Evolutionary conservation across 1,140 invertebrate genomes (phyloP).

Genomic region (Campoletis sonorensis): DNA sequence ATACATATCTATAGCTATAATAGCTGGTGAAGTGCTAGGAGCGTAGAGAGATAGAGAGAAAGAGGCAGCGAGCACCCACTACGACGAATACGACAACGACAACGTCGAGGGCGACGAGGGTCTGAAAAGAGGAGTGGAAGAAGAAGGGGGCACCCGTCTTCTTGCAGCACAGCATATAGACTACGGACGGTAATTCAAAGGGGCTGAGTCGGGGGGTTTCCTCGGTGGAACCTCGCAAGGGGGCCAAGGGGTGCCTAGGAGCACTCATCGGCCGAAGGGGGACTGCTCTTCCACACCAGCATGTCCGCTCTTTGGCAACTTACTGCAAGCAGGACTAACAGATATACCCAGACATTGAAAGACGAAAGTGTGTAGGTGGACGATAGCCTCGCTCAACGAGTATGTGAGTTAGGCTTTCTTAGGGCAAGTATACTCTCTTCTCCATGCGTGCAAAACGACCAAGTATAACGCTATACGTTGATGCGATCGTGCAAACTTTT

Average conservation of each 20-base stretch:
- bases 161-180: neutral
- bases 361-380: neutral
- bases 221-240: slow-evolving; percentile 53
- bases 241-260: slow-evolving; percentile 61
- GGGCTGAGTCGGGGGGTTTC: slow-evolving; percentile 29
- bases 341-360: neutral
- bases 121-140: slow-evolving; percentile 52
- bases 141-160: slow-evolving; percentile 43
- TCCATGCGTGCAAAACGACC: slow-evolving; percentile 13
- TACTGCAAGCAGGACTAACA: neutral
- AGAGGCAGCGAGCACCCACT: slow-evolving; percentile 25
- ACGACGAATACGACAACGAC: neutral
- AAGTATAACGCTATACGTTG: neutral
- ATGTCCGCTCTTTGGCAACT: neutral
- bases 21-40: slow-evolving; percentile 7
- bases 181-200: slow-evolving; percentile 6
- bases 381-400: slow-evolving; percentile 5
- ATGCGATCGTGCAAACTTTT: neutral
- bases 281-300: slow-evolving; percentile 55
- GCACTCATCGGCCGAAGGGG: slow-evolving; percentile 68
- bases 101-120: slow-evolving; percentile 37
- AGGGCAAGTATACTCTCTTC: neutral
- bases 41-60: slow-evolving; percentile 10
- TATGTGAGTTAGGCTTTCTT: neutral
- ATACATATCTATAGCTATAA: neutral